Evolutionary conservation across 2,888 invertebrate species (phyloP).

Genomic region (Cryptops parisi): DNA sequence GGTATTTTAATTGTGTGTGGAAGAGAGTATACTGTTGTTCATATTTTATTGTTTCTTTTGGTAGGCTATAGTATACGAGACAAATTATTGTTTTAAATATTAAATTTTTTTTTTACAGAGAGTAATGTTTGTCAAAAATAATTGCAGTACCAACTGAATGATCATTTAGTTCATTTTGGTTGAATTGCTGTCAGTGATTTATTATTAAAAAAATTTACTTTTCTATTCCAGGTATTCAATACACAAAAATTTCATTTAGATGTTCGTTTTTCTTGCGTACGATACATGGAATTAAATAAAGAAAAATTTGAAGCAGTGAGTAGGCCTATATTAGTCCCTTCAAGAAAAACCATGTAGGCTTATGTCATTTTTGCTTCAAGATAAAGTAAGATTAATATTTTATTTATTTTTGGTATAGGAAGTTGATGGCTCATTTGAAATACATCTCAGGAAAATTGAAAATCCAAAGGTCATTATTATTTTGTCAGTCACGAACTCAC

Average conservation of each 20-base stretch:
- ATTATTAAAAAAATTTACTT: conserved; percentile 6
- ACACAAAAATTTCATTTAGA: conserved; percentile 57
- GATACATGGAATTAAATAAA: conserved; percentile 51
- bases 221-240: conserved; percentile 37
- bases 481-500: too few species aligned
- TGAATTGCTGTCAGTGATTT: too few species aligned
- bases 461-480: conserved; percentile 38
- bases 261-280: conserved; percentile 56
- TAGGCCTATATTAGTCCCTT: conserved; percentile 37
- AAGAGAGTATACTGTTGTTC: too few species aligned
- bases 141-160: too few species aligned
- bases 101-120: conserved; percentile 1
- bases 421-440: conserved; percentile 46
- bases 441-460: conserved; percentile 52
- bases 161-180: too few species aligned
- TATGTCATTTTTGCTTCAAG: conserved; percentile 15
- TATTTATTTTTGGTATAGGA: conserved; percentile 35
- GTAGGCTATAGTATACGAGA: too few species aligned
- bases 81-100: conserved; percentile 1
- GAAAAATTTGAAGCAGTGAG: conserved; percentile 38
- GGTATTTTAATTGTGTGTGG: too few species aligned
- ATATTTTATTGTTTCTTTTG: too few species aligned
- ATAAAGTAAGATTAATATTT: conserved; percentile 1
- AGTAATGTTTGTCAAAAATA: too few species aligned
- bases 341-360: too few species aligned